A percentile compares a stretch with the other conserved stretches of the same genome.
These are phyloP conservation scores for Orbicella faveolata DNA, from an alignment of 64 coral and sea anemone genomes.

Conservation along the genomic window DNA sequence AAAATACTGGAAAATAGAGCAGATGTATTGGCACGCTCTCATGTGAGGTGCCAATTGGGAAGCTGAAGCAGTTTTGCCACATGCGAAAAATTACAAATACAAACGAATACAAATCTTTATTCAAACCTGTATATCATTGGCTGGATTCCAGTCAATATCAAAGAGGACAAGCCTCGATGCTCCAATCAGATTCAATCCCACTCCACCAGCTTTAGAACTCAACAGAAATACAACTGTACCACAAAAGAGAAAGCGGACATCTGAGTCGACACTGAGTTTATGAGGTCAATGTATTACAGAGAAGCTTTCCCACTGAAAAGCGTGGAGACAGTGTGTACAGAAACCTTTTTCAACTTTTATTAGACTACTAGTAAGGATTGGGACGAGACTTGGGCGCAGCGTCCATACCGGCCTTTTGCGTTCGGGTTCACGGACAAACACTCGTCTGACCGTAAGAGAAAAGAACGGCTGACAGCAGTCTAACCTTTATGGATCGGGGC, in stretches of 20 bases:
- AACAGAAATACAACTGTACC: constrained; percentile 91
- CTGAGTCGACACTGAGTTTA: neutral
- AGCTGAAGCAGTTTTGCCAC: neutral
- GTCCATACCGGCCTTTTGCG: too few species aligned
- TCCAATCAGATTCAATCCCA: constrained; percentile 96
- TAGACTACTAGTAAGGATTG: too few species aligned
- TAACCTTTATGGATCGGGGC: too few species aligned
- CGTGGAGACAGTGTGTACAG: neutral
- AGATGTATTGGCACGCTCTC: too few species aligned
- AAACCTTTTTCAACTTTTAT: too few species aligned
- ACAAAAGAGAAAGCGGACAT: neutral
- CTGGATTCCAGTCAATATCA: constrained; percentile 99
- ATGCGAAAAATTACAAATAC: too few species aligned
- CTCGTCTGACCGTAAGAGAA: too few species aligned
- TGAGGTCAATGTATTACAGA: neutral
- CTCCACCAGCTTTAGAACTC: constrained; percentile 98
- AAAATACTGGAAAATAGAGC: too few species aligned
- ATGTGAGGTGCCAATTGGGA: too few species aligned
- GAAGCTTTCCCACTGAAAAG: neutral
- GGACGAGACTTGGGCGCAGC: too few species aligned
- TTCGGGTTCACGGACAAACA: too few species aligned
- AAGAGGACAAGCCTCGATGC: constrained; percentile 86
- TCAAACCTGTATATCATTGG: constrained; percentile 95
- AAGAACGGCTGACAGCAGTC: too few species aligned
- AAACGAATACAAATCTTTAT: neutral